Evolutionary conservation across 2,888 invertebrate genomes (phyloP).

Genomic region (Crioceris asparagi): DNA sequence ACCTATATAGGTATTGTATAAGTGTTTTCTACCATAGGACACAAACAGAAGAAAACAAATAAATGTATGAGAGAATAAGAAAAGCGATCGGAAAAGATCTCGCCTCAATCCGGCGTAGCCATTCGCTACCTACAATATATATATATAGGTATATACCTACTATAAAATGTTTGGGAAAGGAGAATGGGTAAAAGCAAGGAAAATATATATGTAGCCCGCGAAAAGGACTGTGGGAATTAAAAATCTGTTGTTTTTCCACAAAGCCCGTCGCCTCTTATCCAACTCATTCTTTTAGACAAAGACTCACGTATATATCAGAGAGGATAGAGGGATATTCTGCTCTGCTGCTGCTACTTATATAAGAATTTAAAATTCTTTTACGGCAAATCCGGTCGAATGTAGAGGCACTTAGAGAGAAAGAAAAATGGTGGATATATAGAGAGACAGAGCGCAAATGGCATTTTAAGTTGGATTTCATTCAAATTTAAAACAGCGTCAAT

Average conservation of each 20-base stretch:
- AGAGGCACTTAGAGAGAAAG: constrained; percentile 34
- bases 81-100: no score
- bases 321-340: no score
- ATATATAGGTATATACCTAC: no score
- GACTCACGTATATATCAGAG: no score
- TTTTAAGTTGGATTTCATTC: constrained; percentile 43
- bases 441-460: no score
- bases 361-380: constrained; percentile 42
- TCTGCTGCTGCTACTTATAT: constrained; percentile 30
- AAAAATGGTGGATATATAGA: constrained; percentile 38
- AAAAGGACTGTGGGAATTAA: constrained; percentile 41
- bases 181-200: constrained; percentile 32
- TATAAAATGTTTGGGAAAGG: no score
- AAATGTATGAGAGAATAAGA: no score
- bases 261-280: constrained; percentile 21
- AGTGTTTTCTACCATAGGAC: no score
- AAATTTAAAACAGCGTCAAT: constrained; percentile 41
- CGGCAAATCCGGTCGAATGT: constrained; percentile 39
- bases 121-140: no score
- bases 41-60: no score
- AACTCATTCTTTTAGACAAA: constrained; percentile 14
- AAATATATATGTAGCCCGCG: constrained; percentile 39
- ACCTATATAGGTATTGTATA: no score
- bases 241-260: constrained; percentile 40
- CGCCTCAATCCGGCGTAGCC: no score